Evolutionary conservation across 2,888 invertebrate genomes (phyloP), one percentile per base, ranked within the genome.

Genomic region (Tipula confusa): DNA sequence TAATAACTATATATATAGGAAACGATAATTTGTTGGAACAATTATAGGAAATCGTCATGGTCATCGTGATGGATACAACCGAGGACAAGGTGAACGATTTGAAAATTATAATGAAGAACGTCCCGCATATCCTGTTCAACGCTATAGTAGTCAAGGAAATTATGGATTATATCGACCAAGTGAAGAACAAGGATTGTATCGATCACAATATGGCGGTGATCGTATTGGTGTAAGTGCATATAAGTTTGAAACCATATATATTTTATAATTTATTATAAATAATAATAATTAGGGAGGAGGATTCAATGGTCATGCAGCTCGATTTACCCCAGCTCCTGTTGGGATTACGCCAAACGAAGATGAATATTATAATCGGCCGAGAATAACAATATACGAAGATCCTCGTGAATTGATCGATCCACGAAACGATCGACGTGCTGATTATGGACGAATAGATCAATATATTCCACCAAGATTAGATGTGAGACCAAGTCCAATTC

Each of bases 321-420:
- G 48, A 7, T 83, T 48, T 48, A 29, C 43, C 1, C 43, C 33
- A 29, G 31, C 80, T 6, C 31, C 80, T 9, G 5, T 29, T 31
- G 31, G 64, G 0, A 64, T 64, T 24, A 1, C 43, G 15, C 9
- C 43, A 1, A 13, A 43, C n/a, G 36, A 84, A 28, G 83, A 83
- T 33, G 82, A 82, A 11, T 84, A 83, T 84, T 83, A 80, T 83
- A 79, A 82, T 18, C 84, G 84, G 31, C 83, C 79, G 13, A 84
- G 83, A 83, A 84, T 84, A 43, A 84, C 84, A 31, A 83, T 84
- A 83, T 84, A 84, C 79, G 84, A 84, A 15, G 84, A 84, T 82
- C 84, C 84, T 29, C 28, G 84, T 43, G 84, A 84, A 18, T 33
- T 38, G 11, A 83, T 83, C 11, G 83, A 84, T 82, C 84, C 83